A percentile compares a stretch with the other conserved stretches of the same genome.
Conservation (phyloP, 1,140 invertebrate genomes). For the Pseudobourletiella spinata region DNA sequence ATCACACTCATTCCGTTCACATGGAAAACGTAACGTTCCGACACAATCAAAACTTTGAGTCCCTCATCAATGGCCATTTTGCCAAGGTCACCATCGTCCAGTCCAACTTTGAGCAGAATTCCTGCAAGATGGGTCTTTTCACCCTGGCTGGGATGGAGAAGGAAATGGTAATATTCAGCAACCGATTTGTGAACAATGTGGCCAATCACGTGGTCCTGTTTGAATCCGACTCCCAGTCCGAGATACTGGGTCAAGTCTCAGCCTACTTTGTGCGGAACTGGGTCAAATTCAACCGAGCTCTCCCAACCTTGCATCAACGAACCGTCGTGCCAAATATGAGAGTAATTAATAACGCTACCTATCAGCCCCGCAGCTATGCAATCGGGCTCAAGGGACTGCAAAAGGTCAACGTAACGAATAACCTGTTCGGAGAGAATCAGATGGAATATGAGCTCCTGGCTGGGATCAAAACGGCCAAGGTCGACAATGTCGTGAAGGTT, state of each 20-base stretch:
- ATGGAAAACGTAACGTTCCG: constrained; percentile 78
- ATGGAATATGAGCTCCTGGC: constrained; percentile 87
- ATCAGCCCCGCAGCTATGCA: constrained; percentile 62
- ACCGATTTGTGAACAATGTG: constrained; percentile 66
- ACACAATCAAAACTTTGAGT: constrained; percentile 72
- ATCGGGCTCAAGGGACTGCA: constrained; percentile 90
- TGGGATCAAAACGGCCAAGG: constrained; percentile 75
- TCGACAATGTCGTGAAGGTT: constrained; percentile 79
- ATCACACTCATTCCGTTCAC: constrained; percentile 80
- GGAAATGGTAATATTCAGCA: constrained; percentile 64
- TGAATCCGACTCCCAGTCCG: constrained; percentile 80
- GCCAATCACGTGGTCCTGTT: constrained; percentile 83
- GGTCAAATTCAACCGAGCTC: constrained; percentile 60
- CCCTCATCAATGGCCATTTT: constrained; percentile 85
- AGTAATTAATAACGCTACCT: constrained; percentile 38
- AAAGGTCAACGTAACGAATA: constrained; percentile 79
- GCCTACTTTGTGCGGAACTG: constrained; percentile 72
- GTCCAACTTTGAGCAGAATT: constrained; percentile 78
- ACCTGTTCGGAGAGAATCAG: constrained; percentile 79
- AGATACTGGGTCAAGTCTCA: constrained; percentile 73
- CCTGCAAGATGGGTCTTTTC: constrained; percentile 70
- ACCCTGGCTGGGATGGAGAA: constrained; percentile 94
- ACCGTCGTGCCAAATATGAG: constrained; percentile 1
- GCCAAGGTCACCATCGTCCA: constrained; percentile 63
- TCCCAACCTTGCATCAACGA: constrained; percentile 33